Percentiles rank a stretch among this genome's conserved stretches.
phyloP scores from a whole-genome alignment of 1,140 invertebrate genomes.

The Halictus rubicundus region DNA sequence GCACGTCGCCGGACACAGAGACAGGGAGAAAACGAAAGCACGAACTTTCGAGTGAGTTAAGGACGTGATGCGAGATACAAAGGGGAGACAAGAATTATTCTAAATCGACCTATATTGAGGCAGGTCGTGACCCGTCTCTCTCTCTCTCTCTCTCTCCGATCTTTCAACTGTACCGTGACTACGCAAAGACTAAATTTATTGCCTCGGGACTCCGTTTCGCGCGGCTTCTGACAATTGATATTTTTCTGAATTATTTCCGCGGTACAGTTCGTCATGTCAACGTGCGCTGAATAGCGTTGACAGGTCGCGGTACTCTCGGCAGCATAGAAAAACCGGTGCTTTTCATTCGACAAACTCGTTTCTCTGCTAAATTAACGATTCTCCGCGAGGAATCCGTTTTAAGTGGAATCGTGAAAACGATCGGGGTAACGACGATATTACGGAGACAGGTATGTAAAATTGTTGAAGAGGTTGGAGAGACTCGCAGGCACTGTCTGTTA shows the following conservation, averaged over 20 bases:
- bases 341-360: not conserved
- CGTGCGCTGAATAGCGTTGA: not conserved
- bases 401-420: not conserved
- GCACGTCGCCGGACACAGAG: conserved; percentile 4
- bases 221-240: not conserved
- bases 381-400: not conserved
- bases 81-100: conserved; percentile 8
- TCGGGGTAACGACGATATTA: not conserved
- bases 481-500: no score
- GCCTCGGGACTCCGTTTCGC: not conserved
- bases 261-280: not conserved
- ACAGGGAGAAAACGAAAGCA: conserved; percentile 1
- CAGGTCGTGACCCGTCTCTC: not conserved
- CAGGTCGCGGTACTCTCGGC: not conserved
- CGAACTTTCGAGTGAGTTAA: conserved; percentile 25
- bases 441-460: not conserved
- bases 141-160: not conserved
- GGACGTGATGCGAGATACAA: not conserved
- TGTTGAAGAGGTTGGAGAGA: not conserved
- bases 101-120: conserved; percentile 21
- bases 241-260: not conserved
- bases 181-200: not conserved
- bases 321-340: not conserved
- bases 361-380: conserved; percentile 6
- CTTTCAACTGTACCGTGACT: not conserved